Evolutionary conservation across 2,113 vertebrate genomes (phyloP).

Genomic region (Clinocottus analis): DNA sequence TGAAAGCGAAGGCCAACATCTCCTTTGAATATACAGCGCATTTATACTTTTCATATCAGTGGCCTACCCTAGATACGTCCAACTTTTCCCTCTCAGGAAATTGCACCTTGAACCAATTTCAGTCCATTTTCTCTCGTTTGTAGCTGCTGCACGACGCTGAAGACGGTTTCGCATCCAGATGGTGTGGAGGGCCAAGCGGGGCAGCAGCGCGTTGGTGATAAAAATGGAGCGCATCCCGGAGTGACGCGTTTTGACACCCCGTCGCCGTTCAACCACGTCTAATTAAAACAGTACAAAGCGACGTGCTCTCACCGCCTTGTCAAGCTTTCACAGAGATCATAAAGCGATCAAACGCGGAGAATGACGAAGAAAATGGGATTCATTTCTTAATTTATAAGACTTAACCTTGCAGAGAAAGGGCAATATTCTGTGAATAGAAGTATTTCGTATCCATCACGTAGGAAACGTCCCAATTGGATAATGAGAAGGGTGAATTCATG

Average conservation of each 20-base stretch:
- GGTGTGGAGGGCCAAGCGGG: not conserved
- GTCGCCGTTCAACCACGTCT: not conserved
- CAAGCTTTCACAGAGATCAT: not conserved
- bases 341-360: not conserved
- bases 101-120: not conserved
- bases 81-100: conserved; percentile 6
- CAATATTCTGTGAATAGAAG: not conserved
- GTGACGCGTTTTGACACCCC: not conserved
- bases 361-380: not conserved
- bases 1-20: not conserved
- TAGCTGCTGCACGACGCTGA: not conserved
- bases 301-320: not conserved
- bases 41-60: conserved; percentile 16
- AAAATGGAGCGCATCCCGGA: not conserved
- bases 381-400: not conserved
- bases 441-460: not conserved
- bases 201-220: not conserved
- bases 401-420: not conserved
- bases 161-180: not conserved
- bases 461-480: not conserved
- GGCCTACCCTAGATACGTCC: not conserved
- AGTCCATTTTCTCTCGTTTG: not conserved
- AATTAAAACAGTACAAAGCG: not conserved
- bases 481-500: not conserved
- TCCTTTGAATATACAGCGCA: not conserved